phyloP scores from a whole-genome alignment of 1,140 invertebrate genomes.

The Drosophila nigrodunni region DNA sequence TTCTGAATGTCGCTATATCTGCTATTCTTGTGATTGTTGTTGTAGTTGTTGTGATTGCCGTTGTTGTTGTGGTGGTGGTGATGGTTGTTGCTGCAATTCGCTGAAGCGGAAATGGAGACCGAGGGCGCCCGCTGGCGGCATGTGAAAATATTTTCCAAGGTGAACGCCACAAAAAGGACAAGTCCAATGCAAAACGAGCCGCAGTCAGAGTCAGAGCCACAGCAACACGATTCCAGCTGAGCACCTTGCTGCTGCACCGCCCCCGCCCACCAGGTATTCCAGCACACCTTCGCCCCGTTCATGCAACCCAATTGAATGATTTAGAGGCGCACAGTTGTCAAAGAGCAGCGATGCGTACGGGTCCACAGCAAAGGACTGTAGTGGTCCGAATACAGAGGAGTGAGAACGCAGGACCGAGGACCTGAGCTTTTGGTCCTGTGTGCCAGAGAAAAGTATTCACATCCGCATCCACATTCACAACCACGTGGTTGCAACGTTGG shows the following conservation, averaged over 20 bases:
- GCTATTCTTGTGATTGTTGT: slow-evolving; percentile 2
- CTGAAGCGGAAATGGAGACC: slow-evolving; percentile 70
- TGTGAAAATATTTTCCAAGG: slow-evolving; percentile 81
- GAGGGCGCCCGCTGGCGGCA: slow-evolving; percentile 55
- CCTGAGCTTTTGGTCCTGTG: slow-evolving; percentile 34
- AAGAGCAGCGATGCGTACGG: slow-evolving; percentile 80
- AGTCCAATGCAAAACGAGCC: slow-evolving; percentile 47
- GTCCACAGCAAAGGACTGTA: slow-evolving; percentile 22
- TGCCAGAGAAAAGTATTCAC: slow-evolving; percentile 1
- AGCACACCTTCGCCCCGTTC: neutral
- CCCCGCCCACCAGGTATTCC: slow-evolving; percentile 11
- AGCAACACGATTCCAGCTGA: slow-evolving; percentile 66
- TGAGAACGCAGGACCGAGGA: slow-evolving; percentile 1
- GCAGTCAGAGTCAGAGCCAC: slow-evolving; percentile 30
- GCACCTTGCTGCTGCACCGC: slow-evolving; percentile 22
- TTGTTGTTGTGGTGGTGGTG: neutral
- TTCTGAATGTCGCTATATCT: slow-evolving; percentile 37
- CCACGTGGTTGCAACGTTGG: slow-evolving; percentile 23
- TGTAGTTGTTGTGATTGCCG: slow-evolving; percentile 5
- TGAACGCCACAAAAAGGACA: slow-evolving; percentile 69
- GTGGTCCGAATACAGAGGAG: neutral
- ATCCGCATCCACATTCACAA: slow-evolving; percentile 14
- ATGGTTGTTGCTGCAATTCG: slow-evolving; percentile 60
- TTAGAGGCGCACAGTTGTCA: slow-evolving; percentile 79
- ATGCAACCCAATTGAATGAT: slow-evolving; percentile 70